Conservation (phyloP, 2,113 vertebrate species). For the Xyliphius kryptos region DNA sequence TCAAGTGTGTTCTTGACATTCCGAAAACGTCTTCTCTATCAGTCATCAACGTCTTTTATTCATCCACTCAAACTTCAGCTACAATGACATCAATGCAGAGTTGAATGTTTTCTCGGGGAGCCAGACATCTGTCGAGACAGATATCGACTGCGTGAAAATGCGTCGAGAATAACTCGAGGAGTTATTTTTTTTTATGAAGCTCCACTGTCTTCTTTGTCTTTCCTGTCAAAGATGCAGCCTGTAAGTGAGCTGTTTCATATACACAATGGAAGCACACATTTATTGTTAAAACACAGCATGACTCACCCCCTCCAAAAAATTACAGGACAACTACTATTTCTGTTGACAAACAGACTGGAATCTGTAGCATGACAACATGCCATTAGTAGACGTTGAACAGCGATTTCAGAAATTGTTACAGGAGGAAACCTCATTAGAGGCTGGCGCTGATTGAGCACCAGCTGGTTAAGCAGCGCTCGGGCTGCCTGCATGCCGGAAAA, state of each 20-base stretch:
- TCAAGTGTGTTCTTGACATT: no score
- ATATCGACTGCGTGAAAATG: constrained; percentile 13
- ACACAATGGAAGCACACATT: neutral
- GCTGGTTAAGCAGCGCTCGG: constrained; percentile 27
- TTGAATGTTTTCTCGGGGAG: constrained; percentile 12
- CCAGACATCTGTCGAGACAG: constrained; percentile 30
- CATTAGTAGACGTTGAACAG: constrained; percentile 25
- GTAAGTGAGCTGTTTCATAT: neutral
- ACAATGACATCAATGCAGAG: constrained; percentile 13
- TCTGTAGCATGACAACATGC: constrained; percentile 13
- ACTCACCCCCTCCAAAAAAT: no score
- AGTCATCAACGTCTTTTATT: neutral
- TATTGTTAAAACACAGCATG: constrained; percentile 1
- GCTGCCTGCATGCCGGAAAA: constrained; percentile 4
- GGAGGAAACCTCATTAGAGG: constrained; percentile 27
- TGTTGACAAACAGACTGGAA: constrained; percentile 28
- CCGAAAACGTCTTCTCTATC: no score
- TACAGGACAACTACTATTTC: no score
- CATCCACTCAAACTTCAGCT: constrained; percentile 24
- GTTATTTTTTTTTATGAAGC: neutral
- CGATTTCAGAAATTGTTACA: constrained; percentile 31
- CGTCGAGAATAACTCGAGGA: constrained; percentile 25
- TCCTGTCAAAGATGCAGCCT: neutral
- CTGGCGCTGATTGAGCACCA: constrained; percentile 26
- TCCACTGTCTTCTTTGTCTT: constrained; percentile 5